Percentiles rank a stretch among this genome's conserved stretches.
Conservation (phyloP, 2,797 vertebrate species). For the Gymnocypris eckloni region DNA sequence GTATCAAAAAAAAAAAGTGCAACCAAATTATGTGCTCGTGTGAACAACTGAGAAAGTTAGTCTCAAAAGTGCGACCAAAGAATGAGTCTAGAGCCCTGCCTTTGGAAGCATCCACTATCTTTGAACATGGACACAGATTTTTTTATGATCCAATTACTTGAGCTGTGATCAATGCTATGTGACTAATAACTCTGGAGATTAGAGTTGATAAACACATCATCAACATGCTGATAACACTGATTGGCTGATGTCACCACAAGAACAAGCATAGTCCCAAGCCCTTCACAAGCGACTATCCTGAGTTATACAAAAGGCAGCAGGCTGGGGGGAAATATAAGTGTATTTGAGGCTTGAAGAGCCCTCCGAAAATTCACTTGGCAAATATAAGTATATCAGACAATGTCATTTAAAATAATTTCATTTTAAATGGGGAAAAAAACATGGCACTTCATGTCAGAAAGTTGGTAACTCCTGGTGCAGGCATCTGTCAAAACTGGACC, state of each 20-base stretch:
- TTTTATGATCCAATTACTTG: background rate
- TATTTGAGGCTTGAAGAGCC: background rate
- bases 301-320: conserved; percentile 8
- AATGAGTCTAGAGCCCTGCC: no score
- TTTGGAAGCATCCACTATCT: background rate
- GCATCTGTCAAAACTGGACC: background rate
- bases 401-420: background rate
- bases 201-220: no score
- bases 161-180: background rate
- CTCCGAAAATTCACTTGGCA: background rate
- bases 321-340: background rate
- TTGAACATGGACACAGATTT: background rate
- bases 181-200: background rate
- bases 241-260: background rate
- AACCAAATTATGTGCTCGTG: no score
- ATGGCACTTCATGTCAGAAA: conserved; percentile 1
- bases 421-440: background rate
- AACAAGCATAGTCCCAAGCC: background rate
- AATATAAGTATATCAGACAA: background rate
- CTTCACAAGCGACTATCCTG: conserved; percentile 15
- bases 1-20: no score
- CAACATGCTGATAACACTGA: background rate
- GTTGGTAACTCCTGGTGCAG: background rate
- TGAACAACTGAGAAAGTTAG: no score
- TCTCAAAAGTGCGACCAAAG: no score